phyloP scores from a whole-genome alignment of 2,113 vertebrate genomes.

The Syngnathus floridae region DNA sequence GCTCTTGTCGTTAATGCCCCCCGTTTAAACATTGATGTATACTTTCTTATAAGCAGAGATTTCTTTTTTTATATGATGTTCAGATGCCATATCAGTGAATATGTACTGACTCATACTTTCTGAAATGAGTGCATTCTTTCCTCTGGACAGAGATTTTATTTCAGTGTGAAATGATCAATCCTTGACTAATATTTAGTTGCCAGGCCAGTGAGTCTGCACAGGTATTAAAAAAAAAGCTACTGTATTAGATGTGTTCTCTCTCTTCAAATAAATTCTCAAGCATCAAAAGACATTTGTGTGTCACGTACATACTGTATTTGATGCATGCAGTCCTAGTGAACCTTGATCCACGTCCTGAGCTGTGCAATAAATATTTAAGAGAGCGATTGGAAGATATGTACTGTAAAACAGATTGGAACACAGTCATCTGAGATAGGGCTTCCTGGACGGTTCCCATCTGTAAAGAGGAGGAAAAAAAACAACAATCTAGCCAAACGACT shows the following conservation, averaged over 20 bases:
- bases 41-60: slow-evolving; percentile 52
- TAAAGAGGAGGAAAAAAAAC: too few relatives aligned
- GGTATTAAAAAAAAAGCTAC: slow-evolving; percentile 53
- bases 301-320: not conserved
- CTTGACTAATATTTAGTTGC: slow-evolving; percentile 78
- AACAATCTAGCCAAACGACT: too few relatives aligned
- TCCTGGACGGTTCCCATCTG: too few relatives aligned
- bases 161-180: slow-evolving; percentile 61
- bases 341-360: not conserved
- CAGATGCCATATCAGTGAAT: slow-evolving; percentile 75
- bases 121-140: slow-evolving; percentile 37
- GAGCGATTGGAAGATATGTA: not conserved
- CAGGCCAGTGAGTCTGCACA: slow-evolving; percentile 74
- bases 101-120: slow-evolving; percentile 70
- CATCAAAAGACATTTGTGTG: not conserved
- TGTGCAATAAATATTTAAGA: not conserved
- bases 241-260: slow-evolving; percentile 20
- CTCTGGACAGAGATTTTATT: slow-evolving; percentile 50
- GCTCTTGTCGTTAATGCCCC: slow-evolving; percentile 12
- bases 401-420: not conserved
- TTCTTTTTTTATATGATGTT: slow-evolving; percentile 69
- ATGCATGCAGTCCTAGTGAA: not conserved
- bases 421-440: too few relatives aligned
- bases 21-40: slow-evolving; percentile 27
- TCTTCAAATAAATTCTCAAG: slow-evolving; percentile 36